A percentile compares a stretch with the other conserved stretches of the same genome.
These are phyloP conservation scores for Mythimna albipuncta DNA, from an alignment of 2,888 invertebrate genomes.

Conservation along the genomic window DNA sequence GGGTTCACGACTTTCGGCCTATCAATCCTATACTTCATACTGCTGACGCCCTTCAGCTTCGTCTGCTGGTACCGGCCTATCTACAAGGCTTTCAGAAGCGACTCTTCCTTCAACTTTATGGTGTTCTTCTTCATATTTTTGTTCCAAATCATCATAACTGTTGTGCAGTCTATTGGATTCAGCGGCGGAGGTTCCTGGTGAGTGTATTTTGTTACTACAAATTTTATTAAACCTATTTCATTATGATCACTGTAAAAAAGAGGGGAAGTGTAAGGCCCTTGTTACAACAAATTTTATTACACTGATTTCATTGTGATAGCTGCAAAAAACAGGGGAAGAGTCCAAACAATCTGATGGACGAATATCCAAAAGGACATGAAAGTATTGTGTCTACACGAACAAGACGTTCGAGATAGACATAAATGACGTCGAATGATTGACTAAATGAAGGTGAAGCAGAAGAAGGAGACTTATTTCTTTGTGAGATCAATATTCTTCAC, in stretches of 20 bases:
- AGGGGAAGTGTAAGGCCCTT: not conserved
- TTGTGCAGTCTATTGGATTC: conserved; percentile 97
- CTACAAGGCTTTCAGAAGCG: conserved; percentile 99
- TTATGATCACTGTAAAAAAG: not conserved
- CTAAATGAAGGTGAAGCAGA: too few species aligned
- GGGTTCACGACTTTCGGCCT: conserved; percentile 95
- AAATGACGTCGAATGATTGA: too few species aligned
- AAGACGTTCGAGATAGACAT: too few species aligned
- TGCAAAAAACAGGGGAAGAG: too few species aligned
- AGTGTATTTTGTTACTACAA: conserved; percentile 75
- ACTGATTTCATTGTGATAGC: not conserved
- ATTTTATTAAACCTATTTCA: not conserved
- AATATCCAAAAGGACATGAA: too few species aligned
- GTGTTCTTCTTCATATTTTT: conserved; percentile 99
- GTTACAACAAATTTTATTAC: not conserved
- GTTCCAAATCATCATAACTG: conserved; percentile 97
- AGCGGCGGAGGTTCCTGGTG: conserved; percentile 96
- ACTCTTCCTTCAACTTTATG: conserved; percentile 99
- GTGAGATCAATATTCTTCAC: not conserved
- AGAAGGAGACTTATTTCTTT: not conserved
- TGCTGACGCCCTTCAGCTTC: conserved; percentile 99
- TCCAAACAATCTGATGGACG: too few species aligned
- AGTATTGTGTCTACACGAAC: too few species aligned
- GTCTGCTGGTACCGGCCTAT: conserved; percentile 99
- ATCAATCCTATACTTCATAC: conserved; percentile 96